Percentiles rank a stretch among this genome's conserved stretches.
phyloP scores from a whole-genome alignment of 2,888 invertebrate species.

The Drosophila cognata region DNA sequence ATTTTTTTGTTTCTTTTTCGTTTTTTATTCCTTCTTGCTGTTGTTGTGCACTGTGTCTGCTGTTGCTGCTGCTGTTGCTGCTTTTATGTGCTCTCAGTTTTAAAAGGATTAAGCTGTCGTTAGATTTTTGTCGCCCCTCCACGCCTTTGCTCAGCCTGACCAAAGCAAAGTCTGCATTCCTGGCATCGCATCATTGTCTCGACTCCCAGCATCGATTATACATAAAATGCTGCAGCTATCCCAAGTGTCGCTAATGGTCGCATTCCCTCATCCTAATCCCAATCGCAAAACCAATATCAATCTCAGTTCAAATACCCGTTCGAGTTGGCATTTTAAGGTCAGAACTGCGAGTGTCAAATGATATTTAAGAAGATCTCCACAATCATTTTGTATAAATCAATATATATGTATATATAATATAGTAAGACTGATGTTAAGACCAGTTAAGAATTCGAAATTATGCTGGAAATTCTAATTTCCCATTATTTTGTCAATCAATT shows the following conservation, averaged over 20 bases:
- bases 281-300: conserved; percentile 3
- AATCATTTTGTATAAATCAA: background rate
- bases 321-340: conserved; percentile 24
- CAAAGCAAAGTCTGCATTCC: conserved; percentile 41
- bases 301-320: background rate
- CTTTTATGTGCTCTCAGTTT: conserved; percentile 80
- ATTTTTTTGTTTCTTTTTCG: conserved; percentile 9
- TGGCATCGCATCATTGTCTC: conserved; percentile 41
- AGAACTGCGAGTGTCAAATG: background rate
- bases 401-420: background rate
- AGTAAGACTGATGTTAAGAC: background rate
- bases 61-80: conserved; percentile 49
- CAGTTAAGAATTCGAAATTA: background rate
- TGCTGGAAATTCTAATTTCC: background rate
- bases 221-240: conserved; percentile 54
- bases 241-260: conserved; percentile 50
- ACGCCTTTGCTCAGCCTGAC: conserved; percentile 7
- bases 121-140: conserved; percentile 52
- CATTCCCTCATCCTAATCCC: background rate
- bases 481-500: background rate
- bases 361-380: background rate
- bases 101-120: conserved; percentile 79
- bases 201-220: conserved; percentile 67
- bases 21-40: conserved; percentile 14
- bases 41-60: conserved; percentile 37